Percentiles rank a stretch among this genome's conserved stretches.
Conservation (phyloP, 2,888 invertebrate genomes). For the Drosophila nigricruria region DNA sequence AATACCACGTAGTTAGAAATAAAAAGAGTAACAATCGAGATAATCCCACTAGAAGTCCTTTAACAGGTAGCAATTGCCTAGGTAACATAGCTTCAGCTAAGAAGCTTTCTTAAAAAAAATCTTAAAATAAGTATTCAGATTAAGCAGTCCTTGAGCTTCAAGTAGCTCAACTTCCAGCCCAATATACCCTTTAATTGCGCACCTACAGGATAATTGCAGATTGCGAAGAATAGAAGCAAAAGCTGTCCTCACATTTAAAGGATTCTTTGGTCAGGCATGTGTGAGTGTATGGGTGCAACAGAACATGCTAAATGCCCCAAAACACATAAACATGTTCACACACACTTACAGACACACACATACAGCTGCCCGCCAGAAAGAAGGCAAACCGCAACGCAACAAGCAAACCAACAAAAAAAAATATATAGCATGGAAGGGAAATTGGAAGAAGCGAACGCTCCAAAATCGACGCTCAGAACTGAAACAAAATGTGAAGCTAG, state of each 20-base stretch:
- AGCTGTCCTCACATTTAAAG: conserved; percentile 57
- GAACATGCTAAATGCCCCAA: conserved; percentile 36
- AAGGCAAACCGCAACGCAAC: conserved; percentile 52
- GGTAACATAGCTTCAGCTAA: background rate
- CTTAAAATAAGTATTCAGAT: background rate
- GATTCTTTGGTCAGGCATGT: conserved; percentile 54
- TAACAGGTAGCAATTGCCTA: background rate
- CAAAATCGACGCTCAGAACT: conserved; percentile 77
- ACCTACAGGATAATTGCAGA: conserved; percentile 34
- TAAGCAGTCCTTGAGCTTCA: background rate
- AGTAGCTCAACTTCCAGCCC: background rate
- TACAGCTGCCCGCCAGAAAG: conserved; percentile 5
- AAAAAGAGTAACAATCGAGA: background rate
- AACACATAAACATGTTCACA: conserved; percentile 11
- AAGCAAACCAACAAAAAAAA: conserved; percentile 23
- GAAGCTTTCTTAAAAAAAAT: background rate
- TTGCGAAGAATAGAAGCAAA: conserved; percentile 28
- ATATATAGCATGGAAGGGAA: conserved; percentile 21
- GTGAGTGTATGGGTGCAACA: conserved; percentile 5
- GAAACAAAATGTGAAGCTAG: conserved; percentile 65
- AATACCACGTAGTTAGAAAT: conserved; percentile 5
- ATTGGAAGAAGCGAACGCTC: conserved; percentile 54
- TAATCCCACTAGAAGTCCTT: background rate
- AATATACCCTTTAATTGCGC: background rate
- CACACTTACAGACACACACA: conserved; percentile 3